Evolutionary conservation across 2,113 vertebrate species (phyloP), one percentile per base, ranked within the genome.

Genomic region (Nibea coibor): DNA sequence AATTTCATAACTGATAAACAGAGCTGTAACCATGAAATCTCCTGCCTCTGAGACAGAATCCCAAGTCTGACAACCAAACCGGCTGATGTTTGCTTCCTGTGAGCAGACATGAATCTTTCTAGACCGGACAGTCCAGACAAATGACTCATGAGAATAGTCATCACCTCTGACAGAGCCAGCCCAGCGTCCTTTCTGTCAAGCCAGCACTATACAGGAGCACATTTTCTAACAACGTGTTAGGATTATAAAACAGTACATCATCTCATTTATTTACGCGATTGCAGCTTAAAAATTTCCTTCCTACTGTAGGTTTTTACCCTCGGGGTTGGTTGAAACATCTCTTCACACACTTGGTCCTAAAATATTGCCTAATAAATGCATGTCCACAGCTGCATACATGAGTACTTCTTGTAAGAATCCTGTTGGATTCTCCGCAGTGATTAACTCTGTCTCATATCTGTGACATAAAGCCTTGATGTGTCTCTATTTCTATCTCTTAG

Each of bases 71-170:
- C 69, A 72, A 12, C 15, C 20, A 72, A 77, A 78, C 16, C 64
- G 67, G 73, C 67, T 78, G 71, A 86, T 68, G 69, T 78, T 62
- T 82, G 56, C 80, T 82, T 88, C 74, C 80, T 64, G 64, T 73
- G 70, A 83, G 72, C 63, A 12, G 61, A 56, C 61, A 4, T 66
- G 50, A 85, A 53, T 73, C 77, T 84, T 50, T 62, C 67, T 77
- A 42, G 72, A 3, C 64, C 5, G 22, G 24, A 75, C 82, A 65
- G 77, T 50, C 72, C 73, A 70, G 58, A 77, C 74, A 59, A 79
- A 75, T 88, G 89, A 91, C 81, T 87, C 86, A 80, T 75, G 66
- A 69, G 65, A 83, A 78, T 31, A 45, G 67, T 74, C 63, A 90
- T 85, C 64, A 56, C 57, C 62, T 82, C 61, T 72, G 88, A 75